Percentiles rank a stretch among this genome's conserved stretches.
phyloP scores from a whole-genome alignment of 2,888 invertebrate species.

The Athripsodes cinereus region DNA sequence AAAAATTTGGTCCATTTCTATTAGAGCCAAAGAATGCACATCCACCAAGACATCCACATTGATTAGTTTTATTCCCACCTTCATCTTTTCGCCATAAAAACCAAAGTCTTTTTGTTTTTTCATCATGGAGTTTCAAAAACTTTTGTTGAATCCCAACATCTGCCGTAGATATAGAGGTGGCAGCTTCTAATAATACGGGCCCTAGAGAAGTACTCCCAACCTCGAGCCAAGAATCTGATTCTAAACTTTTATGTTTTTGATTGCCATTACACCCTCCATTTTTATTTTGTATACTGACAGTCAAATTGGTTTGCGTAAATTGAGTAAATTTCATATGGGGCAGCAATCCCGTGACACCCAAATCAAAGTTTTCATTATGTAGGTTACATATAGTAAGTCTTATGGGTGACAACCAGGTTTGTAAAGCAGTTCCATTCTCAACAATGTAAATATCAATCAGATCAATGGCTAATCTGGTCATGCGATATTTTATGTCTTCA shows the following conservation, averaged over 20 bases:
- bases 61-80: slow-evolving; percentile 53
- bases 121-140: slow-evolving; percentile 78
- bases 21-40: slow-evolving; percentile 93
- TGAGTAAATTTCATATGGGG: slow-evolving; percentile 62
- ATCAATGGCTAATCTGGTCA: slow-evolving; percentile 85
- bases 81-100: slow-evolving; percentile 83
- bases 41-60: slow-evolving; percentile 94
- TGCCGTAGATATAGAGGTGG: slow-evolving; percentile 71
- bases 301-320: slow-evolving; percentile 61
- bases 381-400: slow-evolving; percentile 88
- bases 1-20: slow-evolving; percentile 81
- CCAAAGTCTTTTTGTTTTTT: slow-evolving; percentile 80
- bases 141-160: slow-evolving; percentile 79
- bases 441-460: slow-evolving; percentile 86
- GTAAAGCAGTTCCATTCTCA: slow-evolving; percentile 81
- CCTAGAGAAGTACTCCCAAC: slow-evolving; percentile 88
- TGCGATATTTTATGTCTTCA: slow-evolving; percentile 87
- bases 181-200: slow-evolving; percentile 84
- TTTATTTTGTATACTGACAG: slow-evolving; percentile 49
- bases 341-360: slow-evolving; percentile 81
- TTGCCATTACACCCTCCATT: slow-evolving; percentile 41
- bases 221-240: slow-evolving; percentile 80
- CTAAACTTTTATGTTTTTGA: slow-evolving; percentile 38
- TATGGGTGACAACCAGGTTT: slow-evolving; percentile 84
- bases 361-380: slow-evolving; percentile 87